These are phyloP conservation scores for Sepioteuthis lessoniana DNA, from an alignment of 2,888 invertebrate species.

Conservation along the genomic window DNA sequence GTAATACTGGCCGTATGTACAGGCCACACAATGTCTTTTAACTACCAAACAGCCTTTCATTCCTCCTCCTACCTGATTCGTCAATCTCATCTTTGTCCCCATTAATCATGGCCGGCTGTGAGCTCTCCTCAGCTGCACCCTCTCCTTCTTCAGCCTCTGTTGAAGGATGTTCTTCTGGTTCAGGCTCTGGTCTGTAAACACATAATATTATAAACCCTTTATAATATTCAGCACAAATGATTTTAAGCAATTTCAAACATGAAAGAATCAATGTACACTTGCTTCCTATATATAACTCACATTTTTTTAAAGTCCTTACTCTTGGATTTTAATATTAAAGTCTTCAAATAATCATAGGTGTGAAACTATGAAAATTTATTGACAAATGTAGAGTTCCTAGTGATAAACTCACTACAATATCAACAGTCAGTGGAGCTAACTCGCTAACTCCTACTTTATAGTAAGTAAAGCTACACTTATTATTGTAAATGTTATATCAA, in stretches of 20 bases:
- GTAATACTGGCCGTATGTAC: not conserved
- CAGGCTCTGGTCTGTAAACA: constrained; percentile 66
- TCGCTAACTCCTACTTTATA: no score
- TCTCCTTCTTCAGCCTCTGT: constrained; percentile 52
- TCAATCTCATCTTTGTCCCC: constrained; percentile 59
- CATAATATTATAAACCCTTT: not conserved
- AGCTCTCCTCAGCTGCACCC: constrained; percentile 51
- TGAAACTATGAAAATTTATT: no score
- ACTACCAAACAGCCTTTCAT: not conserved
- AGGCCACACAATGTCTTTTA: not conserved
- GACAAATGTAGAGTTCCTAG: no score
- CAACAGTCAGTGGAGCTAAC: no score
- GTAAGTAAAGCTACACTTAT: no score
- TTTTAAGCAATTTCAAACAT: not conserved
- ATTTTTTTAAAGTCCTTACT: no score
- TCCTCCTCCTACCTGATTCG: constrained; percentile 55
- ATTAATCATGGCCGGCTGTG: constrained; percentile 51
- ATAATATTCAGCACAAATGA: not conserved
- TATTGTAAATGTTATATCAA: no score
- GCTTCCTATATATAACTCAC: no score
- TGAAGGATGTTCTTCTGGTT: constrained; percentile 61
- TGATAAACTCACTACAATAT: no score
- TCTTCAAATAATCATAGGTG: no score
- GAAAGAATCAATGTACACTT: no score
- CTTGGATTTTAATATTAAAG: no score